Evolutionary conservation across 2,113 vertebrate species (phyloP).

Genomic region (Gavia stellata): DNA sequence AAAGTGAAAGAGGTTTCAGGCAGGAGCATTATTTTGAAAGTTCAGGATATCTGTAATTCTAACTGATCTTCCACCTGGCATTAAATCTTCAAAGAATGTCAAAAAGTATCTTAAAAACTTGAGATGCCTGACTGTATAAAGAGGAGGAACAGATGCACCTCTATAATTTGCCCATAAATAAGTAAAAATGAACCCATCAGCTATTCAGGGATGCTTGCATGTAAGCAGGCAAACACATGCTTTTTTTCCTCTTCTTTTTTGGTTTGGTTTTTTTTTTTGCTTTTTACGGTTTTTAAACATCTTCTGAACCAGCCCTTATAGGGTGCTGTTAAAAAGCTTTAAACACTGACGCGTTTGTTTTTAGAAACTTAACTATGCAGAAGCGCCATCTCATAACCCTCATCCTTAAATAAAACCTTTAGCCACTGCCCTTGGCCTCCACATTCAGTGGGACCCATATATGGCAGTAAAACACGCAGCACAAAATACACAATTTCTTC

Average conservation of each 20-base stretch:
- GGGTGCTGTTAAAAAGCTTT: constrained; percentile 6
- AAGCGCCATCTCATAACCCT: background rate
- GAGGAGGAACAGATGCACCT: constrained; percentile 57
- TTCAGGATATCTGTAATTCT: constrained; percentile 32
- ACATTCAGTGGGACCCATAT: background rate
- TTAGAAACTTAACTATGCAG: background rate
- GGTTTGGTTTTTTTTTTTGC: background rate
- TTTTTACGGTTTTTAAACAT: constrained; percentile 5
- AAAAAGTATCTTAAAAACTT: constrained; percentile 41
- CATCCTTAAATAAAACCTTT: background rate
- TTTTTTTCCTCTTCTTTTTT: background rate
- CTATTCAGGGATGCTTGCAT: background rate
- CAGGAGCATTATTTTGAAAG: constrained; percentile 20
- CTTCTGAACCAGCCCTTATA: constrained; percentile 8
- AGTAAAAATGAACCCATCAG: constrained; percentile 53
- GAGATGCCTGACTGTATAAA: constrained; percentile 31
- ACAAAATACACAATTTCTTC: background rate
- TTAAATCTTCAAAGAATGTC: constrained; percentile 38
- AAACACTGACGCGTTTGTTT: constrained; percentile 3
- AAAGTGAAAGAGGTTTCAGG: constrained; percentile 11
- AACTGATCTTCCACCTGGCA: constrained; percentile 42
- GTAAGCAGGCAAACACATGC: background rate
- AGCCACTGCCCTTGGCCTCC: background rate
- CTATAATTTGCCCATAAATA: constrained; percentile 63
- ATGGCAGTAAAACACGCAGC: background rate